Percentiles rank a stretch among this genome's conserved stretches.
These are phyloP conservation scores for Elysia chlorotica DNA, from an alignment of 1,140 invertebrate genomes.

Conservation along the genomic window DNA sequence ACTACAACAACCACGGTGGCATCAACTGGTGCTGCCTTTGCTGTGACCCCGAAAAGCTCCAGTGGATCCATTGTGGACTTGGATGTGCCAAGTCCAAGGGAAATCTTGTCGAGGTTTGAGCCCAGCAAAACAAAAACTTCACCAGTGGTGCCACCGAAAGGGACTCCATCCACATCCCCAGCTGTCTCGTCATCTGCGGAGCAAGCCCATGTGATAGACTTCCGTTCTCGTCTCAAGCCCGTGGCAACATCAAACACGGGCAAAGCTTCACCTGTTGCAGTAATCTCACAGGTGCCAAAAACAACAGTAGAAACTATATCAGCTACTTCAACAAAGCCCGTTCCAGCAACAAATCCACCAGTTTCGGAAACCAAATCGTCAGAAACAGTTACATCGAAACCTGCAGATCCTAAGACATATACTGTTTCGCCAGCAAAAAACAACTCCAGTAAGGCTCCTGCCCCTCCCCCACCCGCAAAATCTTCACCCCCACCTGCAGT, in stretches of 20 bases:
- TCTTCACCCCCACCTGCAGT: no score
- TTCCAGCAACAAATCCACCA: background rate
- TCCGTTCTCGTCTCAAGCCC: background rate
- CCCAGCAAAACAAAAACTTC: background rate
- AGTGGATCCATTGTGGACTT: no score
- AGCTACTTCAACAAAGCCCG: background rate
- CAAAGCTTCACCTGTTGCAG: background rate
- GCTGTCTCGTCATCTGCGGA: no score
- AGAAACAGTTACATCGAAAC: constrained; percentile 8
- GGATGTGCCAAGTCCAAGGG: no score
- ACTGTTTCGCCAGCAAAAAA: background rate
- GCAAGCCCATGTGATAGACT: no score
- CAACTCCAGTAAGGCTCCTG: background rate
- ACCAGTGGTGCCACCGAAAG: no score
- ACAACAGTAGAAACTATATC: no score
- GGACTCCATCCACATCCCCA: no score
- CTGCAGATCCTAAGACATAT: background rate
- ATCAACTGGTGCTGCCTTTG: no score
- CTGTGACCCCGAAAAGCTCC: no score
- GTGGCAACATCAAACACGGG: constrained; percentile 6
- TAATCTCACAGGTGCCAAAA: background rate
- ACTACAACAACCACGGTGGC: no score
- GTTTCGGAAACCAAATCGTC: background rate
- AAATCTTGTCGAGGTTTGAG: background rate
- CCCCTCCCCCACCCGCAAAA: no score